Evolutionary conservation across 2,113 vertebrate genomes (phyloP).

Genomic region (Pterocles orientalis): DNA sequence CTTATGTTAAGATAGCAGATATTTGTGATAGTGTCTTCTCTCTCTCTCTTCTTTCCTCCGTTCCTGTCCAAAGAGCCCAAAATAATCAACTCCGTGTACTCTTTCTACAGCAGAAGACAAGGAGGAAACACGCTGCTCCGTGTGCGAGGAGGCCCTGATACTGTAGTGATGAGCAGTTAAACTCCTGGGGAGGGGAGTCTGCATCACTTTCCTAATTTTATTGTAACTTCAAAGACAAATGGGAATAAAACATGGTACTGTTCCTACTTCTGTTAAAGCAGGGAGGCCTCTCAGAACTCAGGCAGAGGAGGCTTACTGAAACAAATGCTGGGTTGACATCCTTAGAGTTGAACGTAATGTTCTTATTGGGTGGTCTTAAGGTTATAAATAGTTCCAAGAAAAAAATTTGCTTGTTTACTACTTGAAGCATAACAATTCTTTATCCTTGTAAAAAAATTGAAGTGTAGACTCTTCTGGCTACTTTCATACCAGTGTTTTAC

Average conservation of each 20-base stretch:
- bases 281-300: neutral
- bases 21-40: neutral
- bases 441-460: neutral
- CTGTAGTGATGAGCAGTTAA: neutral
- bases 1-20: neutral
- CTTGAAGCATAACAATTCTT: neutral
- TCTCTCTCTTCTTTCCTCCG: neutral
- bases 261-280: neutral
- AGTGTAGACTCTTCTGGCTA: neutral
- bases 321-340: neutral
- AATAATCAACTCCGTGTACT: neutral
- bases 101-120: neutral
- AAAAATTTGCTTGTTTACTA: neutral
- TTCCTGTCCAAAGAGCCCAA: neutral
- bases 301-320: neutral
- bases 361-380: conserved; percentile 16
- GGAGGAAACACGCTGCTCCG: fast-evolving
- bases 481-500: neutral
- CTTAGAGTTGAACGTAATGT: neutral
- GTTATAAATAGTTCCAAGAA: conserved; percentile 30
- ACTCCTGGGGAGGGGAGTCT: neutral
- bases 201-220: neutral
- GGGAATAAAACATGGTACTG: neutral
- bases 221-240: neutral
- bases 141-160: neutral